Evolutionary conservation across 2,113 vertebrate species (phyloP).

Genomic region (Brevimyrus niger): DNA sequence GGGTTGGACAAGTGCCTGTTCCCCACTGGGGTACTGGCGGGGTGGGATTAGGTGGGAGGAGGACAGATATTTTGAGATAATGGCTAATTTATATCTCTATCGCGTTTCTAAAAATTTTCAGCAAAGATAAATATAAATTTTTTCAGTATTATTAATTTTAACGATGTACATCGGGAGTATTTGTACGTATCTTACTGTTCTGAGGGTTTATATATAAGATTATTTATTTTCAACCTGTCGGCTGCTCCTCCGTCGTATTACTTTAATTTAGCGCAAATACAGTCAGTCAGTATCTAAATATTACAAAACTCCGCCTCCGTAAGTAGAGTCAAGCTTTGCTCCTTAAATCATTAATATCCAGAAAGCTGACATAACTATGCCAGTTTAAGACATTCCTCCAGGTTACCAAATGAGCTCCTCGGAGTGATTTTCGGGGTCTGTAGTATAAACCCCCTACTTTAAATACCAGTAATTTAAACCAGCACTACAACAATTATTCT

Average conservation of each 20-base stretch:
- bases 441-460: not conserved
- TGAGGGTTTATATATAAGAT: not conserved
- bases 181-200: not conserved
- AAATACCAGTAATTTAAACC: not conserved
- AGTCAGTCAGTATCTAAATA: not conserved
- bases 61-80: slow-evolving; percentile 1
- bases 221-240: not conserved
- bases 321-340: not conserved
- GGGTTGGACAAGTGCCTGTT: not conserved
- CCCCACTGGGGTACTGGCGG: not conserved
- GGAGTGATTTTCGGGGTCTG: not conserved
- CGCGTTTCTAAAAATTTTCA: not conserved
- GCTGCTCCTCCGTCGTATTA: not conserved
- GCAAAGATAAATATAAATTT: not conserved
- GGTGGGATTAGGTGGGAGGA: not conserved
- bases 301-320: not conserved
- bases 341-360: not conserved
- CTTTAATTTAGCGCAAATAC: not conserved
- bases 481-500: not conserved
- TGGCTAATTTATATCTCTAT: not conserved
- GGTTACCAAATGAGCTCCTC: not conserved
- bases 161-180: not conserved
- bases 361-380: not conserved
- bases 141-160: not conserved
- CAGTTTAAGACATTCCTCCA: not conserved